Evolutionary conservation across 2,888 invertebrate genomes (phyloP), one percentile per base, ranked within the genome.

Genomic region (Luffia ferchaultella): DNA sequence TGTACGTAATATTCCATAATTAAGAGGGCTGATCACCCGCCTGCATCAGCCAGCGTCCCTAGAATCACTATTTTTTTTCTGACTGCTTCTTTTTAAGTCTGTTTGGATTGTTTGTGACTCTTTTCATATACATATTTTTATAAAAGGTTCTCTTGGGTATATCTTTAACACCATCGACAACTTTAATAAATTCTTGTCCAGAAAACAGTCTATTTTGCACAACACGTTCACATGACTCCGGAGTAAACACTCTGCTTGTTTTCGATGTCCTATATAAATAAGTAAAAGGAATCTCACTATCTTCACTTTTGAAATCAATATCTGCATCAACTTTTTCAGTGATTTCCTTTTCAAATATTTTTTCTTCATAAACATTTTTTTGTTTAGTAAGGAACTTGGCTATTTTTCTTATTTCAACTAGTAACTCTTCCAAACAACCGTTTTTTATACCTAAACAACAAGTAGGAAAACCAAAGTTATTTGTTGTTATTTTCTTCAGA

Each of bases 61-160:
- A n/a, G n/a, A 30, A 3, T 30, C 30, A 30, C 40, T 30, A 15
- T 48, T 15, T 51, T 49, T 45, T 42, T 46, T 45, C 46, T 46
- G 49, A 49, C 49, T 45, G 53, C 48, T 46, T 50, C 18, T 52
- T 55, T 20, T 51, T 54, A 15, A 57, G 58, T 59, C 83, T 76
- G 47, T 82, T 74, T 43, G 73, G 68, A 67, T 84, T 83, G 56
- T 68, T 79, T 20, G 68, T 58, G 56, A 82, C 69, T 62, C 63
- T 71, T 54, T 84, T 82, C 1, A 85, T 55, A 48, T 76, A 61
- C 75, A 84, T 78, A 58, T 68, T 75, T 70, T 65, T 75, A 47
- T 70, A 83, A 16, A 55, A 50, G 41, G 67, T 69, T 12, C 55
- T 62, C n/a, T 64, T 55, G 17, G 48, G 20, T 17, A 56, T 56